Conservation (phyloP, 2,113 vertebrate genomes). For the Nicator chloris region DNA sequence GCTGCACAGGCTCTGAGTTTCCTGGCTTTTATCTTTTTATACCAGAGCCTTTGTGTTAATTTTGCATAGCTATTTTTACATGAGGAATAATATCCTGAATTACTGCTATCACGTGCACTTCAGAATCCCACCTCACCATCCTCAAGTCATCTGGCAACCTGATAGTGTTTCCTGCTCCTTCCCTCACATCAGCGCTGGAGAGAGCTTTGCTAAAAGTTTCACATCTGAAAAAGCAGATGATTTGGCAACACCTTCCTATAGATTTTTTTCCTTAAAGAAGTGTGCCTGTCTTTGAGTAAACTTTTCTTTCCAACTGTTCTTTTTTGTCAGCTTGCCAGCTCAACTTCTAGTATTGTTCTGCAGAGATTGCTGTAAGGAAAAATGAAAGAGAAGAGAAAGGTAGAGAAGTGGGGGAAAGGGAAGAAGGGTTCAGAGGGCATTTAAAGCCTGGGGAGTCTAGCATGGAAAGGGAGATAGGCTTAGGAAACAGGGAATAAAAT, state of each 20-base stretch:
- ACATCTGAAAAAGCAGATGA: conserved; percentile 71
- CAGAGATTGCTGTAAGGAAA: conserved; percentile 66
- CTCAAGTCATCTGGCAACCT: conserved; percentile 56
- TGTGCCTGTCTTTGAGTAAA: conserved; percentile 68
- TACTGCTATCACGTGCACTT: conserved; percentile 30
- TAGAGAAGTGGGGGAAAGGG: conserved; percentile 66
- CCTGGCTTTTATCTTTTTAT: conserved; percentile 64
- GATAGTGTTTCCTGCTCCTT: conserved; percentile 52
- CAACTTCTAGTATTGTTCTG: conserved; percentile 66
- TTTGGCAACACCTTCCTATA: conserved; percentile 70
- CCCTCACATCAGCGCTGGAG: conserved; percentile 13
- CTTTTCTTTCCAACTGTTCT: conserved; percentile 74
- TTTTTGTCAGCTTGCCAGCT: conserved; percentile 71
- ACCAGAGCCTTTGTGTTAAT: conserved; percentile 63
- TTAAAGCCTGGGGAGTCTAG: conserved; percentile 57
- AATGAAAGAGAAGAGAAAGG: conserved; percentile 61
- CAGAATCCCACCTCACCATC: conserved; percentile 58
- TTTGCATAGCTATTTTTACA: conserved; percentile 59
- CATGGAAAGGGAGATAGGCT: conserved; percentile 40
- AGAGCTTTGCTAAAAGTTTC: conserved; percentile 55
- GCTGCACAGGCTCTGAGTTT: conserved; percentile 25
- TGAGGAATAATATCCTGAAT: conserved; percentile 57
- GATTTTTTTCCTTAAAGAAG: not conserved
- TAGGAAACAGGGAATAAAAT: conserved; percentile 61
- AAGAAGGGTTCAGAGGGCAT: conserved; percentile 65